Evolutionary conservation across 1,140 invertebrate genomes (phyloP).

Genomic region (Trichoplusia ni): DNA sequence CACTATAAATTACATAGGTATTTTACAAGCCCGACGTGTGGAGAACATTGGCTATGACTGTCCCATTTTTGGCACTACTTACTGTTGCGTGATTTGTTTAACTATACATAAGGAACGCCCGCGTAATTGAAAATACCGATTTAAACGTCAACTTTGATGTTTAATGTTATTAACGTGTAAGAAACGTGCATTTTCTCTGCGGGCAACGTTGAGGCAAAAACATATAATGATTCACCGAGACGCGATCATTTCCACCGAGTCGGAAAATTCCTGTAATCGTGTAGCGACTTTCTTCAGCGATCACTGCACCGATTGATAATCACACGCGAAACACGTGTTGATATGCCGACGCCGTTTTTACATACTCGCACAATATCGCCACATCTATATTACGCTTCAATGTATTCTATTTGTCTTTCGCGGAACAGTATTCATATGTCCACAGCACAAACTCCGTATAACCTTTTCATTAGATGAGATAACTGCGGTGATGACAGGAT

Average conservation of each 20-base stretch:
- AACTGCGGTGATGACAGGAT: conserved; percentile 28
- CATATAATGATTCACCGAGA: conserved; percentile 68
- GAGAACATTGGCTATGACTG: conserved; percentile 6
- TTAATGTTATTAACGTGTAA: conserved; percentile 39
- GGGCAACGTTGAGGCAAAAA: conserved; percentile 54
- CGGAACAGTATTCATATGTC: conserved; percentile 1
- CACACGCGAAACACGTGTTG: conserved; percentile 60
- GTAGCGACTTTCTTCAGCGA: conserved; percentile 70
- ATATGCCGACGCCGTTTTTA: conserved; percentile 35
- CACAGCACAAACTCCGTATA: conserved; percentile 6
- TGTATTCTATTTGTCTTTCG: conserved; percentile 1
- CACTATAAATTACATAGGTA: conserved; percentile 6
- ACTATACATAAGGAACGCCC: neutral
- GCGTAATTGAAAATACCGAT: conserved; percentile 15
- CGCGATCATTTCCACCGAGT: conserved; percentile 73
- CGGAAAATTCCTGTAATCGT: conserved; percentile 79
- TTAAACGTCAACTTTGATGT: conserved; percentile 29
- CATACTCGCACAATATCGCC: conserved; percentile 33
- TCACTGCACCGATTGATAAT: conserved; percentile 50
- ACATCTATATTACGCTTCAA: conserved; percentile 23
- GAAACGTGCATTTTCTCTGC: conserved; percentile 63
- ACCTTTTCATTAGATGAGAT: conserved; percentile 27
- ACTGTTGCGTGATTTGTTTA: conserved; percentile 16
- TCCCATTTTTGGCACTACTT: conserved; percentile 24
- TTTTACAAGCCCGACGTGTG: conserved; percentile 3